Evolutionary conservation across 2,113 vertebrate species (phyloP), one percentile per base, ranked within the genome.

Genomic region (Pipa parva): DNA sequence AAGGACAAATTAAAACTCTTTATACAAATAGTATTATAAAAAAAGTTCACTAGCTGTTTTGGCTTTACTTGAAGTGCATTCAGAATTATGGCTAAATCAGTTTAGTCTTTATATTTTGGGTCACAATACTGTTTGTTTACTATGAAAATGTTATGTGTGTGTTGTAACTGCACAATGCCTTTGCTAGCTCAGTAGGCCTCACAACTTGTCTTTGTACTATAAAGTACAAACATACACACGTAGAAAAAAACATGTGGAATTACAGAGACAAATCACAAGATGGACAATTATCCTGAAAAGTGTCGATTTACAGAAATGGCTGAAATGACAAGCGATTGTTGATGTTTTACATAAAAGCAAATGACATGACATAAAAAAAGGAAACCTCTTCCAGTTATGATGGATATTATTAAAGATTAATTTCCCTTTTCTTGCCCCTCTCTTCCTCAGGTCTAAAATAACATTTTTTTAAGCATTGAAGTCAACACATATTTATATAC

Each of bases 1-100:
- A 92, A 94, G 91, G 91, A 95, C 91, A 90, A 87, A 91, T 89
- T 88, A 88, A 92, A 88, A 89, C 87, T 87, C 77, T 73, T 78
- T 80, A 88, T 89, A 87, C 86, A 90, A 90, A 90, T 84, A 90
- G 86, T 81, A 88, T 90, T 89, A 55, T 55, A 61, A 70, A 90
- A 90, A 84, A 90, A 90, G 87, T 84, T 86, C 86, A 85, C 85
- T 87, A 88, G 86, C 86, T 90, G 87, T 88, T 90, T 90, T 90
- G 88, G 89, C 88, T 90, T 42, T 90, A 84, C 82, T 85, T 77
- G 86, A 90, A 89, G 89, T 90, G 88, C 88, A 88, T 87, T 90
- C 85, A 90, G 87, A 88, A 84, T 86, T 90, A 90, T 90, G 89
- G 89, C 89, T 90, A 90, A 90, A 81, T 80, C 82, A 85, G 66